phyloP scores from a whole-genome alignment of 1,140 invertebrate species.

The Coelopa frigida region DNA sequence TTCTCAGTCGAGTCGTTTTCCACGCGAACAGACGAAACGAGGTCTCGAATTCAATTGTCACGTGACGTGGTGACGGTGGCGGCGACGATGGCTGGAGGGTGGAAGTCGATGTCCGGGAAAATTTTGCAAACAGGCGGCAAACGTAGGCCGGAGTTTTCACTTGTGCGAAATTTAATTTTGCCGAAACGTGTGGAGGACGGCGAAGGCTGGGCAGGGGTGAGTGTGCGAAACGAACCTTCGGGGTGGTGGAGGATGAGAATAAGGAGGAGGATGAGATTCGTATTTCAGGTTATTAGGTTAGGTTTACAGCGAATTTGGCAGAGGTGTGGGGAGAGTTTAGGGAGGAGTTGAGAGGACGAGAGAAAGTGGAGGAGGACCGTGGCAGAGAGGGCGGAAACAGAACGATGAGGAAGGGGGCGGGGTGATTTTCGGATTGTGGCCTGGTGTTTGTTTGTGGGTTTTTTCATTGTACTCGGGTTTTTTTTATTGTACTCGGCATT shows the following conservation, averaged over 20 bases:
- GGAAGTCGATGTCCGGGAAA: neutral
- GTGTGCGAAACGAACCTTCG: no score
- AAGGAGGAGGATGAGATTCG: conserved; percentile 8
- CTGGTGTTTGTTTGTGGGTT: conserved; percentile 1
- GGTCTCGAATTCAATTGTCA: neutral
- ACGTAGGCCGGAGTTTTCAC: conserved; percentile 11
- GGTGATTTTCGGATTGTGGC: conserved; percentile 4
- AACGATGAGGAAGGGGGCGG: neutral
- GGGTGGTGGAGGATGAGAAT: no score
- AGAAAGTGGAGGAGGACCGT: neutral
- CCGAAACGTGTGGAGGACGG: no score
- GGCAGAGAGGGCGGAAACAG: neutral
- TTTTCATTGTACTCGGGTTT: no score
- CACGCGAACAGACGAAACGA: neutral
- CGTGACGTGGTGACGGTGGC: conserved; percentile 1
- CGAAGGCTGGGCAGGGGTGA: no score
- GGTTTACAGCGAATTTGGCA: conserved; percentile 11
- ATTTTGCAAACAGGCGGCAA: conserved; percentile 8
- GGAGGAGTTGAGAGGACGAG: no score
- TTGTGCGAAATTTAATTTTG: conserved; percentile 14
- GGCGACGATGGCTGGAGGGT: neutral
- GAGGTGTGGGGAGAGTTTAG: no score
- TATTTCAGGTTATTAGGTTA: conserved; percentile 30
- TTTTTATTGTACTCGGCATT: neutral
- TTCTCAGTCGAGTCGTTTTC: neutral